Percentiles rank a stretch among this genome's conserved stretches.
Evolutionary conservation across 1,140 invertebrate genomes (phyloP).

Genomic region (Harlomillsia oculata): DNA sequence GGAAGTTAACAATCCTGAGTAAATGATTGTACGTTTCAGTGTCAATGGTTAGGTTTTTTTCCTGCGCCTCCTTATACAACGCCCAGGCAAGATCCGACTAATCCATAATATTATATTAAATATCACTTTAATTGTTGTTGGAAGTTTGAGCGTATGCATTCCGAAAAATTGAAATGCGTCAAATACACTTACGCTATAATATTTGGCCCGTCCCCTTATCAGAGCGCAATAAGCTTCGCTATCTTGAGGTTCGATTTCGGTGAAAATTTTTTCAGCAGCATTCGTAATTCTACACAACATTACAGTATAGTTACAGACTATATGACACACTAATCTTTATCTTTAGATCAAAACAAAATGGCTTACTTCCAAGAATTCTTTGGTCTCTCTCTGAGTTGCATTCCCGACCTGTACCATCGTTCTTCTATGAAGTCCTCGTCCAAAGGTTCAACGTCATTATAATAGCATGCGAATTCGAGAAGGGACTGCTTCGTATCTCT

Average conservation of each 20-base stretch:
- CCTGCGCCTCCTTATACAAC: slow-evolving; percentile 55
- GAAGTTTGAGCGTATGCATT: too few relatives aligned
- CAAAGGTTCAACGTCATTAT: slow-evolving; percentile 57
- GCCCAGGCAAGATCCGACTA: slow-evolving; percentile 53
- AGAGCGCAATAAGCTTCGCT: slow-evolving; percentile 52
- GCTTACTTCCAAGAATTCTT: slow-evolving; percentile 63
- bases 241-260: slow-evolving; percentile 41
- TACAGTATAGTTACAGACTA: background rate
- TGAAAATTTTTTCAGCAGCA: slow-evolving; percentile 55
- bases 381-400: slow-evolving; percentile 44
- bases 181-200: slow-evolving; percentile 45
- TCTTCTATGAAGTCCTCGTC: slow-evolving; percentile 63
- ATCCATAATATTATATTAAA: slow-evolving; percentile 23
- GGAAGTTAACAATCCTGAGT: slow-evolving; percentile 48
- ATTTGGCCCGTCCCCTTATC: slow-evolving; percentile 64
- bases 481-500: slow-evolving; percentile 56
- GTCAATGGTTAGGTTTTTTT: slow-evolving; percentile 54
- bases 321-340: background rate
- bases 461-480: slow-evolving; percentile 73
- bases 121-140: slow-evolving; percentile 7
- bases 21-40: slow-evolving; percentile 60
- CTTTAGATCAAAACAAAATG: background rate
- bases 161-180: background rate
- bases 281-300: background rate
- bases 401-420: slow-evolving; percentile 55